phyloP scores from a whole-genome alignment of 2,888 invertebrate genomes.

The Stenurella melanura region DNA sequence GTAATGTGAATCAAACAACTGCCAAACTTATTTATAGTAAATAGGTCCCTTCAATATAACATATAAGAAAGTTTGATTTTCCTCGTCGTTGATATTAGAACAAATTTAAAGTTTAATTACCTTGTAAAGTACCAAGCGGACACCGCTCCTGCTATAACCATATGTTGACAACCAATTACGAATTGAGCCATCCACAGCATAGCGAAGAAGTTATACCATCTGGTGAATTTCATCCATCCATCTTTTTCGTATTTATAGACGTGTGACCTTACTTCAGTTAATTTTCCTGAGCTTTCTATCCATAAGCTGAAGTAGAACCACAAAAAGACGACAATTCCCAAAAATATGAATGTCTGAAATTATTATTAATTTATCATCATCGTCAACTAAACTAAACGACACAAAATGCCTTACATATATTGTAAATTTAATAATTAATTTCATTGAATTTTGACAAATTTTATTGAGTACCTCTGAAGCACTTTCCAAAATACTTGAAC shows the following conservation, averaged over 20 bases:
- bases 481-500: too few species aligned
- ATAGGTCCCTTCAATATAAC: too few species aligned
- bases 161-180: constrained; percentile 81
- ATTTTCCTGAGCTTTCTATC: constrained; percentile 78
- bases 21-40: too few species aligned
- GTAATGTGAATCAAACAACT: too few species aligned
- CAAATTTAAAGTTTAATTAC: constrained; percentile 65
- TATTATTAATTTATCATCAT: too few species aligned
- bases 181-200: constrained; percentile 81
- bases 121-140: constrained; percentile 81
- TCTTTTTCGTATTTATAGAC: constrained; percentile 71
- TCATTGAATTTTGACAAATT: too few species aligned
- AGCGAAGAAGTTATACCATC: constrained; percentile 77
- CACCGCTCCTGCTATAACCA: constrained; percentile 80
- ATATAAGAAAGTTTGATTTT: too few species aligned
- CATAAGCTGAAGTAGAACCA: constrained; percentile 78
- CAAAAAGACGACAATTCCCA: constrained; percentile 75
- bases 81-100: not conserved
- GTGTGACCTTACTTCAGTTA: constrained; percentile 59
- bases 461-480: too few species aligned
- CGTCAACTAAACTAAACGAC: too few species aligned
- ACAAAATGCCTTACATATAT: too few species aligned
- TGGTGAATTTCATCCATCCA: constrained; percentile 71
- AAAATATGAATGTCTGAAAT: constrained; percentile 68
- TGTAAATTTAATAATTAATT: too few species aligned